These are phyloP conservation scores for Meriones unguiculatus DNA, from an alignment of 2,113 vertebrate species.

Conservation along the genomic window DNA sequence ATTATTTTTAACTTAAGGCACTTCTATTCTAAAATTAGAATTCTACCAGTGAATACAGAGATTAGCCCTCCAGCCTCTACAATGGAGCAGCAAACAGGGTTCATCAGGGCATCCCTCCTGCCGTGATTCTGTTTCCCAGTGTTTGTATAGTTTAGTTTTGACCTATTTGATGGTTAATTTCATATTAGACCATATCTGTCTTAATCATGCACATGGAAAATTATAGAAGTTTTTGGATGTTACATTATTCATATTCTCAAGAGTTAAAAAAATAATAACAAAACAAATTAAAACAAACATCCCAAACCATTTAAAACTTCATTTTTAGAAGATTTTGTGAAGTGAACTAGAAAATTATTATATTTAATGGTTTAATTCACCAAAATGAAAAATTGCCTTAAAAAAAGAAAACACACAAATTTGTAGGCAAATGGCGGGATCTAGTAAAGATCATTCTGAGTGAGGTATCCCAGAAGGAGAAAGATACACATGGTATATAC, in stretches of 20 bases:
- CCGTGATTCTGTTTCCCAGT: background rate
- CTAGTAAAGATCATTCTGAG: too few relatives aligned
- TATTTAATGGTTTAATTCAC: background rate
- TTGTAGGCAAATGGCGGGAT: too few relatives aligned
- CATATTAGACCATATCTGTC: background rate
- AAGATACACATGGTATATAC: too few relatives aligned
- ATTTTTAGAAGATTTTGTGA: background rate
- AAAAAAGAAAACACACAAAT: background rate
- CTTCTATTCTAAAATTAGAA: background rate
- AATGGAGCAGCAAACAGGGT: background rate
- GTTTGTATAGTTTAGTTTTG: background rate
- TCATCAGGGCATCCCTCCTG: rapidly evolving
- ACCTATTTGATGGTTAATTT: background rate
- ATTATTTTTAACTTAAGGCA: background rate
- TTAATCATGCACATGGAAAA: background rate
- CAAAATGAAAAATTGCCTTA: background rate
- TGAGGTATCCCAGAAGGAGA: too few relatives aligned
- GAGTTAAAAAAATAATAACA: background rate
- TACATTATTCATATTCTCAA: background rate
- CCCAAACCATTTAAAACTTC: background rate
- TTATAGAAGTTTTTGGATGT: background rate
- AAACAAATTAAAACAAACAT: background rate
- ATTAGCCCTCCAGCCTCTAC: background rate
- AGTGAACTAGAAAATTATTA: background rate
- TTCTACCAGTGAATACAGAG: background rate